phyloP scores from a whole-genome alignment of 1,140 invertebrate species.

The Babylonia areolata region DNA sequence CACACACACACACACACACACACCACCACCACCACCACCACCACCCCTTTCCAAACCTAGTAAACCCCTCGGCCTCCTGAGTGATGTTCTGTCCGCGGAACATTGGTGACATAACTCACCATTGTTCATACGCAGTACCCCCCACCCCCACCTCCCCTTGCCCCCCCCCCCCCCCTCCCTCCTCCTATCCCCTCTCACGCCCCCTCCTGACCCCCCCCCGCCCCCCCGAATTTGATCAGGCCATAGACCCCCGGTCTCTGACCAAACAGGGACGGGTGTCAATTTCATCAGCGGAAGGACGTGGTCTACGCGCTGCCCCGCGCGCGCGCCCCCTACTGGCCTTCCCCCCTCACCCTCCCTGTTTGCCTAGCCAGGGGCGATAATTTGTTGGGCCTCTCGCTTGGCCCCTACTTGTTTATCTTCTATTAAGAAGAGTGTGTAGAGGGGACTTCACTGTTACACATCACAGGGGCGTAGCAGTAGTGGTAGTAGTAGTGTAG shows the following conservation, averaged over 20 bases:
- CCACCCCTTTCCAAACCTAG: background rate
- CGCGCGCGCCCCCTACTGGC: no score
- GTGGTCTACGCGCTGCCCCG: constrained; percentile 15
- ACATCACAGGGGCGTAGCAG: constrained; percentile 11
- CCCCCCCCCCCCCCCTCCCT: background rate
- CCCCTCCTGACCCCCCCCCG: no score
- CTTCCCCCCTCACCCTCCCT: constrained; percentile 1
- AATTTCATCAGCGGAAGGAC: constrained; percentile 24
- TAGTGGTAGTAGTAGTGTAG: no score
- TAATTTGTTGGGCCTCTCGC: constrained; percentile 32
- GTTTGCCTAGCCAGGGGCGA: constrained; percentile 27
- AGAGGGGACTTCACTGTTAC: constrained; percentile 19
- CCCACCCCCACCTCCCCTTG: background rate
- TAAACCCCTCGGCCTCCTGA: no score
- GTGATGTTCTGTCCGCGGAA: no score
- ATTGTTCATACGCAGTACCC: background rate
- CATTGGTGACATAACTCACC: constrained; percentile 9
- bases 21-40: no score
- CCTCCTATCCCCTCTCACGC: no score
- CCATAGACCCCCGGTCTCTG: background rate
- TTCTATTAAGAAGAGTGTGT: constrained; percentile 30
- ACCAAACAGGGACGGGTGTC: constrained; percentile 5
- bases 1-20: no score
- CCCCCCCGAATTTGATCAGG: background rate
- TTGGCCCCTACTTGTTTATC: constrained; percentile 32